Base-by-base conservation (phyloP, 2,113 vertebrate species). In the Prochilodus magdalenae region DNA sequence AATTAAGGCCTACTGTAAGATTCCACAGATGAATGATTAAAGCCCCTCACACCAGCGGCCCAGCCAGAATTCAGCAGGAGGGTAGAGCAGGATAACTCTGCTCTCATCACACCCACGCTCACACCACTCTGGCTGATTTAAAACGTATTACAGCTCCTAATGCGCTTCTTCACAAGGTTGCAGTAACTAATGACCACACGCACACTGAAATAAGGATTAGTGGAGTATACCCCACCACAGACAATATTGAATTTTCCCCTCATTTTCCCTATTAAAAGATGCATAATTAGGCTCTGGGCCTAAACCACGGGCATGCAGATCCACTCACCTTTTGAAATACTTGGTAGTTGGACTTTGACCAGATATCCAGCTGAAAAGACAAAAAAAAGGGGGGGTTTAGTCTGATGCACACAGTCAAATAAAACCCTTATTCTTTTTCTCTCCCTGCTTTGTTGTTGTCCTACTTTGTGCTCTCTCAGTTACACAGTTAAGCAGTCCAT, bases 291-390 rank as follows among this genome's bases (percentile, higher is more conserved):
- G 33, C 72, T 66, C 33, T 18, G 12, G 20, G 60, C 5, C 75
- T 4, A 82, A n/a, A 29, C 57, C 27, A 0, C 22, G 14, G 49
- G n/a, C 36, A 24, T 53, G 24, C 51, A 44, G 66, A 29, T 22
- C 18, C 44, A 86, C 90, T 84, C 86, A 95, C 94, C 92, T 94
- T 95, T 84, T 95, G 94, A 84, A 95, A 95, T 11, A 93, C 94
- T 76, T 94, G 94, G 83, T 94, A 94, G 88, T 92, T 93, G 67
- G 94, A 95, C 82, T 95, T 95, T 60, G 92, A 93, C 94, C 94
- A 95, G 75, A 95, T 94, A 83, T 95, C 94, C 85, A 95, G 88
- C 94, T 95, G 83, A 47, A 53, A 80, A 81, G 66, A 79, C 0
- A 83, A 63, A 66, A 29, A 83, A 60, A 59, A 10, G 73, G n/a